Conservation (phyloP, 1,140 invertebrate genomes). For the Daktulosphaira vitifoliae region DNA sequence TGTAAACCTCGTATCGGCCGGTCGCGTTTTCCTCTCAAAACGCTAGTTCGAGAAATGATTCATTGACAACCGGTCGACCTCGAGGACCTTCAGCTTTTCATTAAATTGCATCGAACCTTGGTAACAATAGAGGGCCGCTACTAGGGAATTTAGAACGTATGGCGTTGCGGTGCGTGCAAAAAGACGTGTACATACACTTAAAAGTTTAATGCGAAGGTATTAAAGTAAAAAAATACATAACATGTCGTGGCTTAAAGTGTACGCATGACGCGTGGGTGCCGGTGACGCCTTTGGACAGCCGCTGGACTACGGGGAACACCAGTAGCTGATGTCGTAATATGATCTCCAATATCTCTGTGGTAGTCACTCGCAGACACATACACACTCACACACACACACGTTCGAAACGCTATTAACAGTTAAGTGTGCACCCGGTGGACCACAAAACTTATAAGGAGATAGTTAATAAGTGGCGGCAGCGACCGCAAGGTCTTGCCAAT, state of each 20-base stretch:
- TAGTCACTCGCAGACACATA: background rate
- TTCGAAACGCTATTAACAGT: background rate
- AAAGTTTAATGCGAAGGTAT: no score
- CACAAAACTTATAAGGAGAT: slow-evolving; percentile 28
- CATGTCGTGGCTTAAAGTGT: no score
- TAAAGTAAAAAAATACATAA: no score
- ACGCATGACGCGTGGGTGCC: background rate
- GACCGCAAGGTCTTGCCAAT: slow-evolving; percentile 14
- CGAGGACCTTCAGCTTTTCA: slow-evolving; percentile 29
- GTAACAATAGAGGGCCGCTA: slow-evolving; percentile 3
- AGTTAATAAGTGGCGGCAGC: background rate
- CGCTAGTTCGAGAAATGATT: slow-evolving; percentile 1
- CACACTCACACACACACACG: background rate
- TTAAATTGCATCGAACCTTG: slow-evolving; percentile 21
- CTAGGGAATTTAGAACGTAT: slow-evolving; percentile 19
- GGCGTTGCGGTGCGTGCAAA: background rate
- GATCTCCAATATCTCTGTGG: background rate
- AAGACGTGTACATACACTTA: no score
- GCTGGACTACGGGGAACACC: slow-evolving; percentile 11
- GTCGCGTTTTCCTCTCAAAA: no score
- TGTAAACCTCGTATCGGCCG: no score
- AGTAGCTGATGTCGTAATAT: slow-evolving; percentile 19
- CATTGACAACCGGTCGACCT: slow-evolving; percentile 30
- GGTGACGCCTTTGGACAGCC: slow-evolving; percentile 13
- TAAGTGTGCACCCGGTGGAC: slow-evolving; percentile 18